Evolutionary conservation across 2,888 invertebrate species (phyloP).

Genomic region (Andrena hattorfiana): DNA sequence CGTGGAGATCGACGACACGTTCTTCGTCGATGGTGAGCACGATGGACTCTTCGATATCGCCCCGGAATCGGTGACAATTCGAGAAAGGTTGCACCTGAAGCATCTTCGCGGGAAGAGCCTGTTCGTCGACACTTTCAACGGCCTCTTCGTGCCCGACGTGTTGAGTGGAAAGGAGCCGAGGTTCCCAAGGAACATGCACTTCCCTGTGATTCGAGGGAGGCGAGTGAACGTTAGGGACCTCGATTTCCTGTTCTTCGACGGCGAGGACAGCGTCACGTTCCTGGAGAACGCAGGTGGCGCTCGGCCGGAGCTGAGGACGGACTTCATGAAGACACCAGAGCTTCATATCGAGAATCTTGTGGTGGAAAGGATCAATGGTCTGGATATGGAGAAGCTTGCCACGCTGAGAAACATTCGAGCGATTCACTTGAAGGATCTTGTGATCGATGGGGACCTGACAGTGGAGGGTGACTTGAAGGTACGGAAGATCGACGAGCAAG

Average conservation of each 20-base stretch:
- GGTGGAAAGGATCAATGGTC: slow-evolving; percentile 53
- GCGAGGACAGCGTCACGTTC: neutral
- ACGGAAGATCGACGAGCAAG: slow-evolving; percentile 62
- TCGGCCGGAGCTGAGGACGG: neutral
- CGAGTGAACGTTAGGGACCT: slow-evolving; percentile 56
- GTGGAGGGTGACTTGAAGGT: slow-evolving; percentile 64
- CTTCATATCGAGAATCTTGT: slow-evolving; percentile 56
- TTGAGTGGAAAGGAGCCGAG: slow-evolving; percentile 48
- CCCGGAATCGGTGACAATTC: slow-evolving; percentile 56
- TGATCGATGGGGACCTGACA: slow-evolving; percentile 73
- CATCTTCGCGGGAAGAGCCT: slow-evolving; percentile 66
- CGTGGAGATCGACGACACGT: slow-evolving; percentile 63
- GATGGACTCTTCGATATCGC: slow-evolving; percentile 53
- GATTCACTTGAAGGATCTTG: slow-evolving; percentile 47
- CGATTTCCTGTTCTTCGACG: slow-evolving; percentile 26
- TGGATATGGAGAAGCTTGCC: slow-evolving; percentile 42
- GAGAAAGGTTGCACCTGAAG: slow-evolving; percentile 56
- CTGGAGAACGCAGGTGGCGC: neutral
- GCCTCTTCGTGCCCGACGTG: slow-evolving; percentile 68
- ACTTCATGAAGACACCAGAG: slow-evolving; percentile 21
- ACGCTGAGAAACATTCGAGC: slow-evolving; percentile 17
- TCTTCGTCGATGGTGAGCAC: slow-evolving; percentile 36
- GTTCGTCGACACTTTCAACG: slow-evolving; percentile 72
- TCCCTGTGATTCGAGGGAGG: slow-evolving; percentile 62
- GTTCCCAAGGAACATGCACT: slow-evolving; percentile 43